Evolutionary conservation across 2,113 vertebrate species (phyloP), one percentile per base, ranked within the genome.

Genomic region (Cephalopterus ornatus): DNA sequence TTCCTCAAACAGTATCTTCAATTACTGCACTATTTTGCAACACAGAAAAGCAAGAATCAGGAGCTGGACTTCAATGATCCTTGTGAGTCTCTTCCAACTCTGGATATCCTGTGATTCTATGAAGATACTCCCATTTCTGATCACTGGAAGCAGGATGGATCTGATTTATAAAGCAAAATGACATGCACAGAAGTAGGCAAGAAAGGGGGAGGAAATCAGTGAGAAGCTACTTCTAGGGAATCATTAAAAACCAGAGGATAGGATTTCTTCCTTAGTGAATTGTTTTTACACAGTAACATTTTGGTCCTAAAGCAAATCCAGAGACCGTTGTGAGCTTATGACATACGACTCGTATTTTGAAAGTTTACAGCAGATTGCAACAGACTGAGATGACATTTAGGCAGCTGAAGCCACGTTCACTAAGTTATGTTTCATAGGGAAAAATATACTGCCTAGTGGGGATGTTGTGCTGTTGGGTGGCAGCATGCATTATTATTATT

Each of bases 351-450:
- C 0, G 27, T 71, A 61, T 84, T 91, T 52, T 72, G 89, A 95
- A 96, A 94, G 85, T 92, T 95, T 85, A 62, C 82, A 73, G 79
- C 62, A 81, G 80, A 87, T 87, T 96, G 93, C 92, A 78, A 82
- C 80, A 93, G 93, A 53, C 79, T 97, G 72, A 93, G 94, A 96
- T 97, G 97, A 95, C 97, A 97, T 97, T 97, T 95, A 63, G 23
- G 46, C 85, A 82, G 61, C 95, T 95, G 89, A 97, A 92, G 90
- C 39, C 88, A 81, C 90, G 75, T 78, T 79, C 21, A 44, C 80
- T 89, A 59, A 96, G 50, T 96, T 94, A 65, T 62, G 53, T 90
- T 96, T 96, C 21, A 13, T 52, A 88, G 75, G 87, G 91, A 74
- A 90, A 68, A 81, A 93, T 63, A 22, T 39, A 70, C 49, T 89